Evolutionary conservation across 2,113 vertebrate species (phyloP).

Genomic region (Zonotrichia leucophrys): DNA sequence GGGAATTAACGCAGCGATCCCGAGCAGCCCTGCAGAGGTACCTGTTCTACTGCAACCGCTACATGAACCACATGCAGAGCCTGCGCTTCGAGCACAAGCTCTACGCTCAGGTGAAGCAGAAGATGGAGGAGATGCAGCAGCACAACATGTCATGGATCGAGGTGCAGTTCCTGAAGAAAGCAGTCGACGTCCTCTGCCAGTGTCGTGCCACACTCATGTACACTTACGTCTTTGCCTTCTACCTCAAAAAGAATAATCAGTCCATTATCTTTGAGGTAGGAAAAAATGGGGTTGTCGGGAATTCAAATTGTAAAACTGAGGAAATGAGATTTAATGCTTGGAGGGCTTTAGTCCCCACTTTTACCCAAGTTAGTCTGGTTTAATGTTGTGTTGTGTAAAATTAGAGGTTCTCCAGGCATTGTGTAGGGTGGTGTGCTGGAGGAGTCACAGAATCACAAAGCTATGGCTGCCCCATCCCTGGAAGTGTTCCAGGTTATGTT

Average conservation of each 20-base stretch:
- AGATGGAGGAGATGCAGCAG: slow-evolving; percentile 99
- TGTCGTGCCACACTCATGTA: slow-evolving; percentile 99
- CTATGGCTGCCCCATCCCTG: background rate
- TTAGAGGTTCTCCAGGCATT: background rate
- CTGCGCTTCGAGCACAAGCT: slow-evolving; percentile 99
- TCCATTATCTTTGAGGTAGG: slow-evolving; percentile 99
- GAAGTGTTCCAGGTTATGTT: background rate
- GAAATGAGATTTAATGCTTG: background rate
- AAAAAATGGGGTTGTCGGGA: background rate
- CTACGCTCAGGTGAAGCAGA: slow-evolving; percentile 98
- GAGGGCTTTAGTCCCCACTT: background rate
- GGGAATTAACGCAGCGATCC: slow-evolving; percentile 85
- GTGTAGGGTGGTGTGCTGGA: background rate
- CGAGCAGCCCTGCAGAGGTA: slow-evolving; percentile 97
- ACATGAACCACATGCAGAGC: slow-evolving; percentile 99
- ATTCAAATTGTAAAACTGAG: background rate
- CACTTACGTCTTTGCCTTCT: slow-evolving; percentile 99
- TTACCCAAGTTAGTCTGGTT: background rate
- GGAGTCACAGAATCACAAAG: background rate
- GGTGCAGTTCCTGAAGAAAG: slow-evolving; percentile 99
- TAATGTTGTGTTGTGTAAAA: background rate
- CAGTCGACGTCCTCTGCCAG: slow-evolving; percentile 98
- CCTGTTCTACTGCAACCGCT: slow-evolving; percentile 99
- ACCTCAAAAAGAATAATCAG: slow-evolving; percentile 99
- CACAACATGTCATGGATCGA: slow-evolving; percentile 99